A percentile compares a stretch with the other conserved stretches of the same genome.
These are phyloP conservation scores for Rhynchopsitta pachyrhyncha DNA, from an alignment of 2,113 vertebrate species.

Conservation along the genomic window DNA sequence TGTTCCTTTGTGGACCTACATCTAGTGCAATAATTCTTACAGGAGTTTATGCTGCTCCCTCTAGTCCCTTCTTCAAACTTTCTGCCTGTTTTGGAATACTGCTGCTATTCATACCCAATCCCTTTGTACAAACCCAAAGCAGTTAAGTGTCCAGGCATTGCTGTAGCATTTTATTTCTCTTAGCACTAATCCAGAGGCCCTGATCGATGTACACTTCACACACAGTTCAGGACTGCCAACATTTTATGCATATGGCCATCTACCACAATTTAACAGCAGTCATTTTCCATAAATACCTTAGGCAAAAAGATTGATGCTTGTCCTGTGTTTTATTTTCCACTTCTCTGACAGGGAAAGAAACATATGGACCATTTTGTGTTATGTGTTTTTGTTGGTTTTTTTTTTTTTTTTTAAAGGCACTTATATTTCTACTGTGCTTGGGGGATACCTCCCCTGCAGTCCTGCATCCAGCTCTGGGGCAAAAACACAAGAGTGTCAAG, in stretches of 20 bases:
- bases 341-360: not conserved
- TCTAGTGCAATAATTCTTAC: not conserved
- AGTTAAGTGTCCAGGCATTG: too few relatives aligned
- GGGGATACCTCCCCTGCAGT: not conserved
- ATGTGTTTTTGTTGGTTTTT: not conserved
- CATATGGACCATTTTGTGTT: not conserved
- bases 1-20: too few relatives aligned
- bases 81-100: not conserved
- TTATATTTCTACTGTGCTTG: not conserved
- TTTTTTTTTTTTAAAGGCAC: not conserved
- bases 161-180: not conserved
- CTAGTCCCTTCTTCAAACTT: not conserved
- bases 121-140: not conserved
- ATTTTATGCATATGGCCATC: too few relatives aligned
- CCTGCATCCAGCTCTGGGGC: not conserved
- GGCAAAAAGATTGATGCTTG: not conserved
- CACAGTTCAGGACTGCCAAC: accelerated
- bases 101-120: not conserved
- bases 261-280: not conserved
- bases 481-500: not conserved
- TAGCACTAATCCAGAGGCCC: not conserved
- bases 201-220: accelerated
- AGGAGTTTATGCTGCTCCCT: not conserved
- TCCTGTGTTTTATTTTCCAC: not conserved
- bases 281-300: not conserved